These are phyloP conservation scores for Litocranius walleri DNA, from an alignment of 2,113 vertebrate genomes.

Conservation along the genomic window DNA sequence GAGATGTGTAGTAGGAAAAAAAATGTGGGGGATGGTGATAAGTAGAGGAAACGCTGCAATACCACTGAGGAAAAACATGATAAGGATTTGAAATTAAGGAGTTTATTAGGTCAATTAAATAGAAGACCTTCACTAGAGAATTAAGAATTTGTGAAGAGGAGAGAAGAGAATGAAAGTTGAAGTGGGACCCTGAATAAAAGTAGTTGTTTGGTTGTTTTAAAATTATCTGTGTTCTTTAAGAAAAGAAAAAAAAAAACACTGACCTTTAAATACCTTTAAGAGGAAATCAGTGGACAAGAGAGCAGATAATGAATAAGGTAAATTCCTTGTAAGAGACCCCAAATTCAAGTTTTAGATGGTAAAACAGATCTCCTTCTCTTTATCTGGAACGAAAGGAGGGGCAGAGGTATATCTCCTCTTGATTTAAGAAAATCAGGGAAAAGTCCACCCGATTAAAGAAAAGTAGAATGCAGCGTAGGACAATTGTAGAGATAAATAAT, in stretches of 20 bases:
- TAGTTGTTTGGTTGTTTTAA: neutral
- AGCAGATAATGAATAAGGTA: fast-evolving
- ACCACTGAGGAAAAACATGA: neutral
- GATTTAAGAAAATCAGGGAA: neutral
- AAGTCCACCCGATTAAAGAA: neutral
- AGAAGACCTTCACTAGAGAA: neutral
- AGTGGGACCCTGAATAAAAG: neutral
- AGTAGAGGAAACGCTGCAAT: neutral
- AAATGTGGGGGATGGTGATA: fast-evolving
- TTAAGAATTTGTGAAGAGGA: neutral
- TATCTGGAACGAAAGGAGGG: neutral
- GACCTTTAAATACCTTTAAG: neutral
- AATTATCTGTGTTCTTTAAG: neutral
- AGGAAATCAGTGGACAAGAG: neutral
- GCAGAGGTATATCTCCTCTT: fast-evolving
- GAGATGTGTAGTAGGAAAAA: neutral
- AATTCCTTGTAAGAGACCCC: neutral
- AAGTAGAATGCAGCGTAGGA: neutral
- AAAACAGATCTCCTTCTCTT: neutral
- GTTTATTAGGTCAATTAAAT: no score
- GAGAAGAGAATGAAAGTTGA: neutral
- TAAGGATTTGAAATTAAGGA: neutral
- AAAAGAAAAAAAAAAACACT: neutral
- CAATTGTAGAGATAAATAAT: neutral
- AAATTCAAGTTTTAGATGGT: neutral